A percentile compares a stretch with the other conserved stretches of the same genome.
Conservation (phyloP, 2,113 vertebrate genomes). For the Istiophorus platypterus region DNA sequence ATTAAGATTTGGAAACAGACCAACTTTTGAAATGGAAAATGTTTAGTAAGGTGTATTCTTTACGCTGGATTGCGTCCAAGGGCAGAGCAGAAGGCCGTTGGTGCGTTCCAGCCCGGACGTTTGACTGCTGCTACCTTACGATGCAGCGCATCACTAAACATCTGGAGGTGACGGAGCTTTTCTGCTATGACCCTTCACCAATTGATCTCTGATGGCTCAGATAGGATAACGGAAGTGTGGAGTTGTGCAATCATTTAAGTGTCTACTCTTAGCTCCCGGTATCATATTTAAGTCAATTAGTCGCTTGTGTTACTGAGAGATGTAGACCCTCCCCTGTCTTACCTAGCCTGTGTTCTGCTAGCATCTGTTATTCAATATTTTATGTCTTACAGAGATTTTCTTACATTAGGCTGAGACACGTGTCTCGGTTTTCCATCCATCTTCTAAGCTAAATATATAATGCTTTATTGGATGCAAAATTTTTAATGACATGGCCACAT, state of each 20-base stretch:
- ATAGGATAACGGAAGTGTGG: slow-evolving; percentile 21
- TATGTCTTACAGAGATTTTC: not conserved
- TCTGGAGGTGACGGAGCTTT: slow-evolving; percentile 39
- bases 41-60: slow-evolving; percentile 5
- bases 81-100: slow-evolving; percentile 19
- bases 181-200: slow-evolving; percentile 12
- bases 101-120: slow-evolving; percentile 1
- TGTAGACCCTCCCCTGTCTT: not conserved
- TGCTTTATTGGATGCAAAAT: not conserved
- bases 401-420: not conserved
- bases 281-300: slow-evolving; percentile 36
- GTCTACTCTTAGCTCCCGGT: not conserved
- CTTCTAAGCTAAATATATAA: no score
- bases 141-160: slow-evolving; percentile 33
- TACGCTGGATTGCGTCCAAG: slow-evolving; percentile 43
- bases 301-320: not conserved
- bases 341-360: not conserved
- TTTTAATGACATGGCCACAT: no score
- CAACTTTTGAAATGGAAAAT: slow-evolving; percentile 54
- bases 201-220: slow-evolving; percentile 43
- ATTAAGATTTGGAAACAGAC: slow-evolving; percentile 57
- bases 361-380: slow-evolving; percentile 13
- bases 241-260: not conserved
- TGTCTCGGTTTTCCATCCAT: not conserved
- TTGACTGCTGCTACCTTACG: slow-evolving; percentile 23